phyloP scores from a whole-genome alignment of 2,888 invertebrate species.

The Pardosa pseudoannulata region DNA sequence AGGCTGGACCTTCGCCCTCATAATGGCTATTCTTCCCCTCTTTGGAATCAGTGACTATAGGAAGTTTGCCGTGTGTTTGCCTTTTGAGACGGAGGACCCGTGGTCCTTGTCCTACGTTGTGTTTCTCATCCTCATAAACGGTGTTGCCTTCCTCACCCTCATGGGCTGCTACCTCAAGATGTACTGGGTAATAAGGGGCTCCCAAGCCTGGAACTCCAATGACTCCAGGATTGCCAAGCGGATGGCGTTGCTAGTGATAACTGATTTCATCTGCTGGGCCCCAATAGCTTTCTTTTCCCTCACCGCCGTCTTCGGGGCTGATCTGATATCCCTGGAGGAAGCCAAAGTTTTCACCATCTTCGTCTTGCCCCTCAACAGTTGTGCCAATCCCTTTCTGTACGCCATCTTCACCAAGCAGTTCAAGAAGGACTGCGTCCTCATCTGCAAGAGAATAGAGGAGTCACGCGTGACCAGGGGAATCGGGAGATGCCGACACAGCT shows the following conservation, averaged over 20 bases:
- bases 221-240: conserved; percentile 96
- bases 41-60: conserved; percentile 95
- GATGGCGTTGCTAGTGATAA: conserved; percentile 97
- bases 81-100: conserved; percentile 91
- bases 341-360: conserved; percentile 97
- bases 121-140: conserved; percentile 92
- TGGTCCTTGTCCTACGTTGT: conserved; percentile 92
- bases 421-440: conserved; percentile 96
- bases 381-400: conserved; percentile 98
- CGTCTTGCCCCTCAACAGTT: conserved; percentile 95
- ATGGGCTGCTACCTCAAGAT: conserved; percentile 98
- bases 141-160: conserved; percentile 93
- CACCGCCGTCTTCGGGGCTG: conserved; percentile 93
- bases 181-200: conserved; percentile 98
- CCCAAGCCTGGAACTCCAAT: conserved; percentile 92
- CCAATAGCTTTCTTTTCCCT: conserved; percentile 97
- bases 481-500: conserved; percentile 89
- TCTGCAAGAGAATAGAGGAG: conserved; percentile 97
- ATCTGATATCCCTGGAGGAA: conserved; percentile 93
- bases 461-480: conserved; percentile 92
- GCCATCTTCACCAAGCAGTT: conserved; percentile 98
- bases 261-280: conserved; percentile 98
- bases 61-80: conserved; percentile 96
- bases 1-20: conserved; percentile 93
- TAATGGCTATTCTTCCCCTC: conserved; percentile 92